Evolutionary conservation across 2,797 vertebrate genomes (phyloP).

Genomic region (Glossophaga mutica): DNA sequence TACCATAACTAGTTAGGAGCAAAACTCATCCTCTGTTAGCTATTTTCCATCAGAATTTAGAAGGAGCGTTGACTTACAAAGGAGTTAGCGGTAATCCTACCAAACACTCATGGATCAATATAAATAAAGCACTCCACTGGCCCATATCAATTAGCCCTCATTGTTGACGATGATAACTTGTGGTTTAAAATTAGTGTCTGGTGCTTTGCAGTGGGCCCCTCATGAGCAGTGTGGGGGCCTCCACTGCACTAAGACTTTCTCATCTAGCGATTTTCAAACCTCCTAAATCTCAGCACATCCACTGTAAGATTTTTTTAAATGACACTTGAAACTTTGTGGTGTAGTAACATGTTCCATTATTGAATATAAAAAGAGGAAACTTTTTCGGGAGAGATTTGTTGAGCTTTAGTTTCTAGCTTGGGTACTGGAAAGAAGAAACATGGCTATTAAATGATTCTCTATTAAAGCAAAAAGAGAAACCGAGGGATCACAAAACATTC

Average conservation of each 20-base stretch:
- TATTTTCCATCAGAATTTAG: not conserved
- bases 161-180: not conserved
- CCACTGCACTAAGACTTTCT: not conserved
- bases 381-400: not conserved
- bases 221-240: not conserved
- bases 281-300: not conserved
- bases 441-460: not conserved
- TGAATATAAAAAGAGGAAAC: not conserved
- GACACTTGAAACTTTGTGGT: not conserved
- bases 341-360: not conserved
- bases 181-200: not conserved
- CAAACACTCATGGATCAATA: not conserved
- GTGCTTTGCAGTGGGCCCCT: not conserved
- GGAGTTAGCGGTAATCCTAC: not conserved
- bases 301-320: not conserved
- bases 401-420: not conserved
- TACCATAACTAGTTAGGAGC: not conserved
- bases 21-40: not conserved
- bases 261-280: not conserved
- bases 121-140: not conserved
- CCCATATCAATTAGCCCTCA: not conserved
- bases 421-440: not conserved
- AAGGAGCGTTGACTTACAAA: not conserved
- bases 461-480: not conserved
- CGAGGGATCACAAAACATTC: not conserved